Conservation (phyloP, 2,113 vertebrate genomes). For the Mustelus asterias region DNA sequence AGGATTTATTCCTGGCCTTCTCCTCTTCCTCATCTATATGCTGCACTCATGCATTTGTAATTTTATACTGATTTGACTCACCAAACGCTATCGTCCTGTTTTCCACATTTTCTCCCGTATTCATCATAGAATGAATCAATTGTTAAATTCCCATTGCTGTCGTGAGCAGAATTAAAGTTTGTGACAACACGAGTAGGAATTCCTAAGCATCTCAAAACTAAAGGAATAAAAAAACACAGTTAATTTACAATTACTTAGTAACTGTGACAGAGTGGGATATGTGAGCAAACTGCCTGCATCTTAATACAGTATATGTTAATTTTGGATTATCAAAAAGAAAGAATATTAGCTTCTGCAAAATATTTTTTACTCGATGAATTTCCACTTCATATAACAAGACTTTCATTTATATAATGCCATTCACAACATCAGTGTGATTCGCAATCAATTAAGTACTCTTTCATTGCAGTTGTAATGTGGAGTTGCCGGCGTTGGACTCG, state of each 20-base stretch:
- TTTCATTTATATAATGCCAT: background rate
- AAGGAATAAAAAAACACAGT: background rate
- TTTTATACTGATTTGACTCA: slow-evolving; percentile 45
- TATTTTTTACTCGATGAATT: background rate
- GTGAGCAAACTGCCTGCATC: background rate
- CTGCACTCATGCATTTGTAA: background rate
- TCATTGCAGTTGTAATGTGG: background rate
- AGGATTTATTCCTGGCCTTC: background rate
- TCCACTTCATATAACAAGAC: background rate
- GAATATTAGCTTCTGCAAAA: background rate
- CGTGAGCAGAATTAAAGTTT: slow-evolving; percentile 82
- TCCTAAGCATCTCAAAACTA: slow-evolving; percentile 82
- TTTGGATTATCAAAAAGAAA: background rate
- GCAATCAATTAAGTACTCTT: background rate
- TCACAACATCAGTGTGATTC: background rate
- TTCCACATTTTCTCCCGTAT: slow-evolving; percentile 42
- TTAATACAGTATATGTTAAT: background rate
- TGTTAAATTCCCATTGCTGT: slow-evolving; percentile 78
- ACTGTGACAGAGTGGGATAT: background rate
- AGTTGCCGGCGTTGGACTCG: too few species aligned
- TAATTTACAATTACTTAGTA: too few species aligned
- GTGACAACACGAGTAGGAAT: slow-evolving; percentile 78
- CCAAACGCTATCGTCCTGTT: slow-evolving; percentile 76
- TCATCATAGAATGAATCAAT: slow-evolving; percentile 70
- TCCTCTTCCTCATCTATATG: background rate